Conservation (phyloP, 2,113 vertebrate genomes). For the Paramisgurnus dabryanus region DNA sequence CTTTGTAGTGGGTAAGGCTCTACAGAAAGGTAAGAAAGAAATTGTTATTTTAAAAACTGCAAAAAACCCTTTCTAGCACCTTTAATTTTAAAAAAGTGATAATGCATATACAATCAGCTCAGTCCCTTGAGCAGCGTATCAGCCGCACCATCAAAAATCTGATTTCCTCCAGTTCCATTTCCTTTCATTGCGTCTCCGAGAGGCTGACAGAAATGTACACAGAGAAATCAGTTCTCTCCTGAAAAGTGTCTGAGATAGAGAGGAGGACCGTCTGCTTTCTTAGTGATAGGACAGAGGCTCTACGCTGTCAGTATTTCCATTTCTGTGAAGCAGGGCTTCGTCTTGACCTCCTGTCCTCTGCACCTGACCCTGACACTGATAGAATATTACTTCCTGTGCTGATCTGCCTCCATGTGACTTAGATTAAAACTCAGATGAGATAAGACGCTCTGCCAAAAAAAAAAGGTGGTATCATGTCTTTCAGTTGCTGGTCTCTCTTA, state of each 20-base stretch:
- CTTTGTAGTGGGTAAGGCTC: too few relatives aligned
- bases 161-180: slow-evolving; percentile 15
- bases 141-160: slow-evolving; percentile 5
- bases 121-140: slow-evolving; percentile 8
- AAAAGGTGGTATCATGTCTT: background rate
- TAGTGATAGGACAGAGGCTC: slow-evolving; percentile 17
- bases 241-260: background rate
- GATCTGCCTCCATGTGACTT: background rate
- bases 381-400: background rate
- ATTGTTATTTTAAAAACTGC: too few relatives aligned
- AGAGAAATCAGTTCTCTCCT: slow-evolving; percentile 30
- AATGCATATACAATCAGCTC: background rate
- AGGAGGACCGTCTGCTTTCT: background rate
- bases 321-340: background rate
- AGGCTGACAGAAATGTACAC: slow-evolving; percentile 29
- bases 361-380: slow-evolving; percentile 4
- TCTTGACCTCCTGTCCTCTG: slow-evolving; percentile 19
- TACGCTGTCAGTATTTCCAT: slow-evolving; percentile 31
- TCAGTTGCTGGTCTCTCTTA: background rate
- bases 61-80: too few relatives aligned
- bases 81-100: too few relatives aligned
- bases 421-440: slow-evolving; percentile 24
- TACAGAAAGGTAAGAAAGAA: too few relatives aligned
- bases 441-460: background rate
- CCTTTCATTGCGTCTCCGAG: slow-evolving; percentile 26